Evolutionary conservation across 2,113 vertebrate species (phyloP).

Genomic region (Bungarus multicinctus): DNA sequence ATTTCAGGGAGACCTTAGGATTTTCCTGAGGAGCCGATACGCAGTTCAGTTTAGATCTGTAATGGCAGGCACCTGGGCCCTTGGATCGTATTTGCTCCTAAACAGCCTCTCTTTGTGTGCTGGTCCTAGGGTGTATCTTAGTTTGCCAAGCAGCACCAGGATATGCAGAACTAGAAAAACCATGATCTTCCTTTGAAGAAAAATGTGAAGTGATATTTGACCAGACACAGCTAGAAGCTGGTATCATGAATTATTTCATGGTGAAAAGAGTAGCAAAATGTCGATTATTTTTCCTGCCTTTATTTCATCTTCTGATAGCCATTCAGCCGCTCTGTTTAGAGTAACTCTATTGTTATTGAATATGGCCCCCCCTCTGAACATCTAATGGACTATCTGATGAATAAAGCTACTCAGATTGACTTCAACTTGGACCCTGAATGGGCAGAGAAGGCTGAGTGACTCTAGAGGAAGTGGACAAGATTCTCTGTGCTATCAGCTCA

Average conservation of each 20-base stretch:
- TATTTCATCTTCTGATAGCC: background rate
- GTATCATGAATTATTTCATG: background rate
- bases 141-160: background rate
- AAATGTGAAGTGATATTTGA: background rate
- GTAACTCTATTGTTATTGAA: background rate
- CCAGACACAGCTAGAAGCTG: background rate
- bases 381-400: background rate
- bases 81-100: background rate
- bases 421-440: background rate
- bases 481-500: no score
- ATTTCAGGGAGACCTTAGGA: background rate
- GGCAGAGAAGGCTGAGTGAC: background rate
- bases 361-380: background rate
- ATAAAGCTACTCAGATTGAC: background rate
- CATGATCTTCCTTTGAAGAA: background rate
- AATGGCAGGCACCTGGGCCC: background rate
- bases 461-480: no score
- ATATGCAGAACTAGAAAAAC: background rate
- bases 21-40: background rate
- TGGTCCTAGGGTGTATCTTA: background rate
- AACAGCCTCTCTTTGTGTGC: background rate
- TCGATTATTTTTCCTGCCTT: background rate
- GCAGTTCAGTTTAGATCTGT: background rate
- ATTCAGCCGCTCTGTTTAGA: background rate
- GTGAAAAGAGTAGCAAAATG: background rate